These are phyloP conservation scores for Boleophthalmus pectinirostris DNA, from an alignment of 2,113 vertebrate genomes.

Conservation along the genomic window DNA sequence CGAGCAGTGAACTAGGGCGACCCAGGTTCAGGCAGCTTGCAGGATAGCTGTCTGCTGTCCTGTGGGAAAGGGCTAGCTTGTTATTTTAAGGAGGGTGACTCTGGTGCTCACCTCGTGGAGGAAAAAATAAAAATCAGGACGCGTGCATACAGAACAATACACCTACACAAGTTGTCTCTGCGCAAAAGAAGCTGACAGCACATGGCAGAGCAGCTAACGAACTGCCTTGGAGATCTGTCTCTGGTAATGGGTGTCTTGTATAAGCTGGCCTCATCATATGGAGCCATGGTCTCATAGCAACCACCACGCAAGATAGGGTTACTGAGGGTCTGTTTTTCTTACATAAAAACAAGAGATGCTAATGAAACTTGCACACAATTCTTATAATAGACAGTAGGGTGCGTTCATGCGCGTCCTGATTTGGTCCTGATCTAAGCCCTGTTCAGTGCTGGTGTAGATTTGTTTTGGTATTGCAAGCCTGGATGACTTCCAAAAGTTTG, in stretches of 20 bases:
- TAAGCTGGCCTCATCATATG: constrained; percentile 24
- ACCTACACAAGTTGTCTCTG: constrained; percentile 35
- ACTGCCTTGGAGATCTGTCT: constrained; percentile 41
- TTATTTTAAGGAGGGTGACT: constrained; percentile 79
- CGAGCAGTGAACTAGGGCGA: constrained; percentile 73
- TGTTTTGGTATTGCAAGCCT: not conserved
- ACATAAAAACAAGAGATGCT: not conserved
- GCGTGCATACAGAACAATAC: constrained; percentile 9
- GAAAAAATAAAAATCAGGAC: constrained; percentile 41
- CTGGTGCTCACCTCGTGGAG: constrained; percentile 56
- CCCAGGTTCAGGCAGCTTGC: constrained; percentile 61
- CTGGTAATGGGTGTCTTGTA: constrained; percentile 37
- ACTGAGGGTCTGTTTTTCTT: constrained; percentile 1
- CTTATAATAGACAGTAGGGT: not conserved
- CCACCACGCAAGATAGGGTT: constrained; percentile 6
- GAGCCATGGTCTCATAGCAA: constrained; percentile 4
- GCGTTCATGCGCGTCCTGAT: not conserved
- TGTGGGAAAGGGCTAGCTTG: constrained; percentile 67
- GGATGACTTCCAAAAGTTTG: too few relatives aligned
- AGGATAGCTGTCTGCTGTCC: constrained; percentile 69
- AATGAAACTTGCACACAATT: constrained; percentile 1
- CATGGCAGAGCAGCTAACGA: constrained; percentile 15
- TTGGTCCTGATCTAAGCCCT: not conserved
- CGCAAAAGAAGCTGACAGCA: constrained; percentile 52
- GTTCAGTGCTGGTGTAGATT: not conserved